phyloP scores from a whole-genome alignment of 2,797 vertebrate species.

The Phalanger gymnotis region DNA sequence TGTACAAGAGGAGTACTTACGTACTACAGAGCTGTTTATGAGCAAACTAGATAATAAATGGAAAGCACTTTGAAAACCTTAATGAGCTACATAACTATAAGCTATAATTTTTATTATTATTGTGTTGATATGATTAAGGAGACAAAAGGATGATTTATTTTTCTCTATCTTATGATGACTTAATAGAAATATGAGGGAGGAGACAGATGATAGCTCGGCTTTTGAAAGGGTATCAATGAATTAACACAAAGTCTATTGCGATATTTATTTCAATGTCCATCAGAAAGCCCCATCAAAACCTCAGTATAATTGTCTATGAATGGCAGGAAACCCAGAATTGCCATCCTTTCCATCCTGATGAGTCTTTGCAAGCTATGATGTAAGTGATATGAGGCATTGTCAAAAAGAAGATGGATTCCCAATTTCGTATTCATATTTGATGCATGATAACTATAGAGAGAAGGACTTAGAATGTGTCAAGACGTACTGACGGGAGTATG shows the following conservation, averaged over 20 bases:
- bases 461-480: background rate
- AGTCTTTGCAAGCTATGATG: background rate
- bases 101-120: background rate
- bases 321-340: background rate
- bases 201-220: background rate
- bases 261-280: background rate
- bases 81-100: background rate
- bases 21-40: background rate
- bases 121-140: background rate
- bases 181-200: background rate
- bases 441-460: background rate
- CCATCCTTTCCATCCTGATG: background rate
- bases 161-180: background rate
- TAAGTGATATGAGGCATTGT: background rate
- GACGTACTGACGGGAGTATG: background rate
- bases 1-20: background rate
- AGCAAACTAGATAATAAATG: background rate
- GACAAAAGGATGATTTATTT: background rate
- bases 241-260: background rate
- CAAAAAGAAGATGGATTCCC: constrained; percentile 14
- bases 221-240: background rate
- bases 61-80: background rate
- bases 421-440: background rate
- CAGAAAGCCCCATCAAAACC: background rate
- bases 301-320: background rate